Evolutionary conservation across 1,140 invertebrate genomes (phyloP).

Genomic region (Papilio polytes): DNA sequence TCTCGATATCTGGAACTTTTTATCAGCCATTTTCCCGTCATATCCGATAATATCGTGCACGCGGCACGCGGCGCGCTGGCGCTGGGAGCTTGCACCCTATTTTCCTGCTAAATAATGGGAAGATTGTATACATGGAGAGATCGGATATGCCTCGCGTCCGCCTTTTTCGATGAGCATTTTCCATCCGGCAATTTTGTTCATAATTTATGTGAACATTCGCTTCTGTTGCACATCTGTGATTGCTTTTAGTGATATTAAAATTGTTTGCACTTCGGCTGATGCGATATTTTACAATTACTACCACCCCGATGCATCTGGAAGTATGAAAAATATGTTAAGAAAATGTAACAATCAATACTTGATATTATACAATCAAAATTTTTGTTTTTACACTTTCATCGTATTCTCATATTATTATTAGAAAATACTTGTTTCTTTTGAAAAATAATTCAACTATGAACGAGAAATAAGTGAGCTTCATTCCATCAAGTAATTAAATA

Average conservation of each 20-base stretch:
- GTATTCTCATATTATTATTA: not conserved
- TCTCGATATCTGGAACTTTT: constrained; percentile 44
- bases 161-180: constrained; percentile 60
- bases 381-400: too few relatives aligned
- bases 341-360: too few relatives aligned
- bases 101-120: constrained; percentile 56
- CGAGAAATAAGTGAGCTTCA: not conserved
- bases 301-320: not conserved
- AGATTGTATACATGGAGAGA: constrained; percentile 50
- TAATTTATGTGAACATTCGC: constrained; percentile 45
- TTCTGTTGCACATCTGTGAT: constrained; percentile 39
- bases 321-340: not conserved
- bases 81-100: constrained; percentile 54
- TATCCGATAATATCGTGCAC: constrained; percentile 54
- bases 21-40: constrained; percentile 54
- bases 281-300: constrained; percentile 6
- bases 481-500: constrained; percentile 4
- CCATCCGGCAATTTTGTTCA: constrained; percentile 50
- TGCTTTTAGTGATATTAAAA: constrained; percentile 34
- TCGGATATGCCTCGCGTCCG: constrained; percentile 55
- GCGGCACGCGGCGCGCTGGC: constrained; percentile 37
- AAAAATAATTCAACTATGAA: not conserved
- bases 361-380: too few relatives aligned
- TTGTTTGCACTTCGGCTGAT: not conserved
- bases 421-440: not conserved